Conservation (phyloP, 2,888 invertebrate genomes). For the Thumatha senex region DNA sequence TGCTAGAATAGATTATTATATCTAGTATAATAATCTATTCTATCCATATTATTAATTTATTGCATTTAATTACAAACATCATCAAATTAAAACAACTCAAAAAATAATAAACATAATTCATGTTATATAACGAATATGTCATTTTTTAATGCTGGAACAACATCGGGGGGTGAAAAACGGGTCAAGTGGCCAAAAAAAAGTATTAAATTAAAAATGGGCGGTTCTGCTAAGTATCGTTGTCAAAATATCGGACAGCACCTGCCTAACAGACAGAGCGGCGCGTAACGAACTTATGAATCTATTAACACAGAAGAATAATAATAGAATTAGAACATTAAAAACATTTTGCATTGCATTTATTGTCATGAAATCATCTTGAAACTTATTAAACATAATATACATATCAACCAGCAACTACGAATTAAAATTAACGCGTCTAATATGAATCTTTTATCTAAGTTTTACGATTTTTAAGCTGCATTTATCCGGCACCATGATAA, state of each 20-base stretch:
- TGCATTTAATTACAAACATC: conserved; percentile 33
- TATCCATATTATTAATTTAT: conserved; percentile 30
- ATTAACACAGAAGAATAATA: conserved; percentile 8
- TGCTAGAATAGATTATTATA: conserved; percentile 3
- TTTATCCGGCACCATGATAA: conserved; percentile 46
- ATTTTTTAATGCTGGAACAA: conserved; percentile 53
- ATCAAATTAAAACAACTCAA: conserved; percentile 40
- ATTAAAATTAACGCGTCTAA: conserved; percentile 16
- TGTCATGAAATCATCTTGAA: background rate
- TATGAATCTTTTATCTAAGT: conserved; percentile 30
- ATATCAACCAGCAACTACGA: background rate
- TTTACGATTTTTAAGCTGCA: conserved; percentile 41
- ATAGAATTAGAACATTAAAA: background rate
- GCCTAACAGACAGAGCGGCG: conserved; percentile 72
- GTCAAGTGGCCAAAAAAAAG: conserved; percentile 66
- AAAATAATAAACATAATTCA: conserved; percentile 43
- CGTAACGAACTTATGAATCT: conserved; percentile 56
- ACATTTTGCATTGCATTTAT: background rate
- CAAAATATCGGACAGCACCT: conserved; percentile 80
- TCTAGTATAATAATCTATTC: background rate
- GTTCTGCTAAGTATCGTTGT: conserved; percentile 80
- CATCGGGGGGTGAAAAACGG: conserved; percentile 63
- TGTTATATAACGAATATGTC: conserved; percentile 52
- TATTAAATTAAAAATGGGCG: conserved; percentile 71
- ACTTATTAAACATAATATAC: conserved; percentile 1